Percentiles rank a stretch among this genome's conserved stretches.
phyloP scores from a whole-genome alignment of 2,797 vertebrate species.

The Gambelia wislizenii region DNA sequence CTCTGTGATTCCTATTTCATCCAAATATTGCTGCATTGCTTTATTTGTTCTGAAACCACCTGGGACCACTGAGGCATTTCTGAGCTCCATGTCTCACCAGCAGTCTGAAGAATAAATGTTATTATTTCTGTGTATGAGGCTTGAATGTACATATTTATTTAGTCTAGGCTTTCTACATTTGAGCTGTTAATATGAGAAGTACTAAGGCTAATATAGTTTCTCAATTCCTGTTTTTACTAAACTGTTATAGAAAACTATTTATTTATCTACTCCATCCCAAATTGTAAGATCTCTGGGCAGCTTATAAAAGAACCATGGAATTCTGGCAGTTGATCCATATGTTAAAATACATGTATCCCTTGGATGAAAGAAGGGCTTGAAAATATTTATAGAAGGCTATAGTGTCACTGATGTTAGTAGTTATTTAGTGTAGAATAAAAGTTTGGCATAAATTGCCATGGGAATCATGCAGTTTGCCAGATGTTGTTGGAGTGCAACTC shows the following conservation, averaged over 20 bases:
- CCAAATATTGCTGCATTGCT: not conserved
- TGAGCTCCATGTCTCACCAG: not conserved
- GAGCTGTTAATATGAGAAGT: not conserved
- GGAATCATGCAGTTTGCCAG: too few species aligned
- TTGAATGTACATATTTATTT: not conserved
- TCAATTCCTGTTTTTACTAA: not conserved
- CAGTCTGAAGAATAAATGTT: not conserved
- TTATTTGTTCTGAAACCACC: not conserved
- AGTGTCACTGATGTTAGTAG: not conserved
- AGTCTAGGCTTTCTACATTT: not conserved
- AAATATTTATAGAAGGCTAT: not conserved
- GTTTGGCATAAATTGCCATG: not conserved
- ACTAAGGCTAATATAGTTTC: not conserved
- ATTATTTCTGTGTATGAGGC: not conserved
- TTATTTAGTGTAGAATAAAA: not conserved
- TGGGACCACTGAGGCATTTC: not conserved
- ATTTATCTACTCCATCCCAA: too few species aligned
- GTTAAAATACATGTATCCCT: not conserved
- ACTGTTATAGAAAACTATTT: too few species aligned
- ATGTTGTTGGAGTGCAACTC: too few species aligned
- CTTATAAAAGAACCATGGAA: too few species aligned
- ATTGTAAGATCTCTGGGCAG: too few species aligned
- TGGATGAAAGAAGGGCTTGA: not conserved
- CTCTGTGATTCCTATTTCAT: not conserved
- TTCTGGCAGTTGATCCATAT: not conserved